Conservation (phyloP, 64 coral and sea anemone genomes). For the Dendronephthya gigantea region DNA sequence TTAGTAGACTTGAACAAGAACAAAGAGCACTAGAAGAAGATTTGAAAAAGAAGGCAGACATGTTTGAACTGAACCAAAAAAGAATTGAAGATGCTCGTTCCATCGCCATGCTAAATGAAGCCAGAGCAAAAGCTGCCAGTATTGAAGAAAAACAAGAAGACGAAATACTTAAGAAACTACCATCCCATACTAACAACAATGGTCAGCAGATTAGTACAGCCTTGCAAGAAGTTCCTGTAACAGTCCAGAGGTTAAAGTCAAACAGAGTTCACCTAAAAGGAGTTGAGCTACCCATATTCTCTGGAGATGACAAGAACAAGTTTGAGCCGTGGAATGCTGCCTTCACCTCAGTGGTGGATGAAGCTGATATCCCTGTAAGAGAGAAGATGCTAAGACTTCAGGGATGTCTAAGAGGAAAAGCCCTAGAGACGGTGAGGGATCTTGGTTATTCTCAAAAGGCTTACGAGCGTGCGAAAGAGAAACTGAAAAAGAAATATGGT, state of each 20-base stretch:
- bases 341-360: slow-evolving; percentile 47
- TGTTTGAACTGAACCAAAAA: too few species aligned
- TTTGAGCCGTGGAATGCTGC: slow-evolving; percentile 42
- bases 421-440: slow-evolving; percentile 8
- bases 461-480: background rate
- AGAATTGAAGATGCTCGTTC: too few species aligned
- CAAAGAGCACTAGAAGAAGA: too few species aligned
- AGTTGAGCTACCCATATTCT: slow-evolving; percentile 49
- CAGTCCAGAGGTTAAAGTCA: background rate
- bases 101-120: too few species aligned
- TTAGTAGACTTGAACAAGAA: too few species aligned
- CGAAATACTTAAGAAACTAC: too few species aligned
- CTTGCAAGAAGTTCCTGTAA: too few species aligned
- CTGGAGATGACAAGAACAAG: slow-evolving; percentile 49
- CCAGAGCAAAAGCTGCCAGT: too few species aligned
- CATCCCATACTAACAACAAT: too few species aligned
- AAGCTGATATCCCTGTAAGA: slow-evolving; percentile 42
- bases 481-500: background rate
- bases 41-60: too few species aligned
- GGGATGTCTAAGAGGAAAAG: background rate
- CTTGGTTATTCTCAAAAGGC: background rate
- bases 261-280: slow-evolving; percentile 40
- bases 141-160: too few species aligned
- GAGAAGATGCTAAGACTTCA: slow-evolving; percentile 51
- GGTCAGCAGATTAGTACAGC: too few species aligned